Conservation (phyloP, 2,113 vertebrate species). For the Ariopsis seemanni region DNA sequence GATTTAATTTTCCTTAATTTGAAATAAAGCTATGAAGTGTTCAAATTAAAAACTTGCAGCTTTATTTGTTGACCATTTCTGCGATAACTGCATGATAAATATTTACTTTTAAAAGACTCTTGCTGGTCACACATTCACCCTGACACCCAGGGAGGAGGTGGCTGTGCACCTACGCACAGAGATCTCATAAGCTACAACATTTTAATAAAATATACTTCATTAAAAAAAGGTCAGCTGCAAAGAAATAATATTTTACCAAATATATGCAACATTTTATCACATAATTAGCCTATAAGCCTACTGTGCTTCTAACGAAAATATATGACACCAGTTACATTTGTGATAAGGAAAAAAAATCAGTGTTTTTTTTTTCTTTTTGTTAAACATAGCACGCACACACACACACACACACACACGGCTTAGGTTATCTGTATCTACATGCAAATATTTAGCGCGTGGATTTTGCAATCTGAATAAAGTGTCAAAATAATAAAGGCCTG, state of each 20-base stretch:
- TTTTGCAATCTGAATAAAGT: neutral
- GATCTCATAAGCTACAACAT: neutral
- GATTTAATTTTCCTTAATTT: slow-evolving; percentile 19
- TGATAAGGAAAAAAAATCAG: neutral
- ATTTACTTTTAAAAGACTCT: neutral
- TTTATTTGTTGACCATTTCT: neutral
- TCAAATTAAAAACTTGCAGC: neutral
- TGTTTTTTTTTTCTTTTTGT: no score
- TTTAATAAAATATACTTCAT: neutral
- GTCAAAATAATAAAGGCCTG: neutral
- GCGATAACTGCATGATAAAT: neutral
- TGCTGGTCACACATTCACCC: neutral
- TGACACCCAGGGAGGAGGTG: neutral
- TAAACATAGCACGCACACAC: neutral
- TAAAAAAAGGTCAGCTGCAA: neutral
- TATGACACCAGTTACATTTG: neutral
- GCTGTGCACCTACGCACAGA: neutral
- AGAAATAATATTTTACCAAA: neutral
- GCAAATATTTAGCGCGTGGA: neutral
- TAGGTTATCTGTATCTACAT: neutral
- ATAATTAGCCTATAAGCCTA: neutral
- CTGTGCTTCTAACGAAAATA: no score
- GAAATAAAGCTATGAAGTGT: slow-evolving; percentile 1
- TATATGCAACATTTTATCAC: neutral
- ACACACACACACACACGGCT: neutral